A percentile compares a stretch with the other conserved stretches of the same genome.
Conservation (phyloP, 2,113 vertebrate species). For the Apodemus speciosus region DNA sequence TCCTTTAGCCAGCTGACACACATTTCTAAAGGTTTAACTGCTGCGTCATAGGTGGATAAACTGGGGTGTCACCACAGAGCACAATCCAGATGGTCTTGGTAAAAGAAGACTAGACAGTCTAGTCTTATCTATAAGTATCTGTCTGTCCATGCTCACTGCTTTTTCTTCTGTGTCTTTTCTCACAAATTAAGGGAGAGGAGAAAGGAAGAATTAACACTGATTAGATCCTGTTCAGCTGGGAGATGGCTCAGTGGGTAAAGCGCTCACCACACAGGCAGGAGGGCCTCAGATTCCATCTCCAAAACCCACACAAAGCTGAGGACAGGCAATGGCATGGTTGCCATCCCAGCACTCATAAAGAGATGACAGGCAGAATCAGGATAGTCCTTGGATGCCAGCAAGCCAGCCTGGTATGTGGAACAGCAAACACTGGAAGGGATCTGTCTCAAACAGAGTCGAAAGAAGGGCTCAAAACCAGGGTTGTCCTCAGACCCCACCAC, state of each 20-base stretch:
- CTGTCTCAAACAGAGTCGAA: not conserved
- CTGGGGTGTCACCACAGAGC: not conserved
- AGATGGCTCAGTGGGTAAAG: too few species aligned
- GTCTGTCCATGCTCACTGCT: not conserved
- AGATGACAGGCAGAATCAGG: not conserved
- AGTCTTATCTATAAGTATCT: not conserved
- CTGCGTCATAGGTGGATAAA: not conserved
- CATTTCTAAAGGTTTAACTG: not conserved
- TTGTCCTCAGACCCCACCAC: not conserved
- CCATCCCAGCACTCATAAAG: not conserved
- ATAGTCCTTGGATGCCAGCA: not conserved
- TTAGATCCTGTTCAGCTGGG: not conserved
- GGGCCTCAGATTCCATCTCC: not conserved
- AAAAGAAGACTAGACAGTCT: not conserved
- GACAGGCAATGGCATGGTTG: too few species aligned
- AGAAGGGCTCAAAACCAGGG: too few species aligned
- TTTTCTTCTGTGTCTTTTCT: not conserved
- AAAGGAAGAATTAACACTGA: not conserved
- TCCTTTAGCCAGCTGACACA: not conserved
- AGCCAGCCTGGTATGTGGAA: not conserved
- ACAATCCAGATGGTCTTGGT: not conserved
- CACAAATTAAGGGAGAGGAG: not conserved
- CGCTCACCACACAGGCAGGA: not conserved
- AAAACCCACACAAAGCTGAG: not conserved
- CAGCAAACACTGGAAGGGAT: not conserved